These are phyloP conservation scores for Lapara coniferarum DNA, from an alignment of 2,888 invertebrate genomes.

Conservation along the genomic window DNA sequence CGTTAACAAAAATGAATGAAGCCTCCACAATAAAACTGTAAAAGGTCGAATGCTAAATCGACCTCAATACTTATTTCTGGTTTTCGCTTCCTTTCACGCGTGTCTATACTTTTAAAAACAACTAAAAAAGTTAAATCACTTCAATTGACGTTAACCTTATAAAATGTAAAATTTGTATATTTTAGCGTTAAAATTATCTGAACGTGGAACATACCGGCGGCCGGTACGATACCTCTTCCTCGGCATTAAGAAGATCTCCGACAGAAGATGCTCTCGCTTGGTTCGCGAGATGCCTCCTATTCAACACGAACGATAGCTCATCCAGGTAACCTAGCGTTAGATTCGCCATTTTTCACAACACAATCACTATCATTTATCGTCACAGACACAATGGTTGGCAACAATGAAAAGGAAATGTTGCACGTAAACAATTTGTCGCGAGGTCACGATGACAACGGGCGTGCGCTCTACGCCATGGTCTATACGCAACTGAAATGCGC, in stretches of 20 bases:
- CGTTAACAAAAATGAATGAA: slow-evolving; percentile 28
- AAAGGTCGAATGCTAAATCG: slow-evolving; percentile 38
- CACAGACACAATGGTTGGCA: slow-evolving; percentile 46
- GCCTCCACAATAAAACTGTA: slow-evolving; percentile 27
- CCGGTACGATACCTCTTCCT: slow-evolving; percentile 71
- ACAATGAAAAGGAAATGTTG: slow-evolving; percentile 48
- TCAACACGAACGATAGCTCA: slow-evolving; percentile 78
- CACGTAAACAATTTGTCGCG: slow-evolving; percentile 58
- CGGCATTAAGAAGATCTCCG: slow-evolving; percentile 76
- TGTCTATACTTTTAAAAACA: slow-evolving; percentile 12
- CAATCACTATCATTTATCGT: slow-evolving; percentile 47
- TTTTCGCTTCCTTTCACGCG: slow-evolving; percentile 37
- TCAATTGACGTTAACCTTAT: slow-evolving; percentile 12
- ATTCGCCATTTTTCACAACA: slow-evolving; percentile 68
- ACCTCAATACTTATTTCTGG: slow-evolving; percentile 42
- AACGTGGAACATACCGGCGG: slow-evolving; percentile 62
- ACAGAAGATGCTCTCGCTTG: slow-evolving; percentile 79
- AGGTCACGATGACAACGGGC: slow-evolving; percentile 39
- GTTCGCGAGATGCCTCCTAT: slow-evolving; percentile 68
- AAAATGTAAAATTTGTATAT: slow-evolving; percentile 12
- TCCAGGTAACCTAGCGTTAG: slow-evolving; percentile 79
- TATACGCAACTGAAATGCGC: slow-evolving; percentile 51
- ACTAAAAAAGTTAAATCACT: slow-evolving; percentile 18
- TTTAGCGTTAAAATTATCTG: slow-evolving; percentile 5
- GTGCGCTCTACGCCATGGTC: slow-evolving; percentile 51